These are phyloP conservation scores for Zoanthus gigantus DNA, from an alignment of 92 coral and sea anemone species.

Conservation along the genomic window DNA sequence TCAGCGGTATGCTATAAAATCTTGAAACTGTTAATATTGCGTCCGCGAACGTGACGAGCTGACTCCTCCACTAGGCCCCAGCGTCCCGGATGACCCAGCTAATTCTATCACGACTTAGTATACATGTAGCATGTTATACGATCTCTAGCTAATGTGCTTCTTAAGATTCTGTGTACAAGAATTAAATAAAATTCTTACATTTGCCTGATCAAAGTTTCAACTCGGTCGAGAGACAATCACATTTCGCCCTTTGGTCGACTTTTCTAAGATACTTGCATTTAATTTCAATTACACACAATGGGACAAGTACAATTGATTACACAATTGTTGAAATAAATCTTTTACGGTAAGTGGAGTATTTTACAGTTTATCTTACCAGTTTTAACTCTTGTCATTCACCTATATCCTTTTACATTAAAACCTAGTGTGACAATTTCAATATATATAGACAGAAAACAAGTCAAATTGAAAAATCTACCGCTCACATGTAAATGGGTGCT, in stretches of 20 bases:
- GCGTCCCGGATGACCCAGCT: no score
- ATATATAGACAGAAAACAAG: neutral
- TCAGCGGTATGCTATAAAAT: no score
- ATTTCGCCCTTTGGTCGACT: conserved; percentile 6
- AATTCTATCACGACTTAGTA: no score
- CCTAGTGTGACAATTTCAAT: neutral
- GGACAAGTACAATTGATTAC: neutral
- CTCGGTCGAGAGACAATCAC: neutral
- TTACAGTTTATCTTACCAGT: neutral
- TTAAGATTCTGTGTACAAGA: no score
- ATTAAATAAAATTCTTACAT: no score
- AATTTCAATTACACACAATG: neutral
- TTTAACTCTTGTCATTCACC: conserved; percentile 14
- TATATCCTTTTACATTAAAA: neutral
- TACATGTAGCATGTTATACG: no score
- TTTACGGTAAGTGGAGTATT: neutral
- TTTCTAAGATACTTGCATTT: neutral
- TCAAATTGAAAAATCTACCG: neutral
- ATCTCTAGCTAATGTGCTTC: no score
- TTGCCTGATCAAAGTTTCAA: no score
- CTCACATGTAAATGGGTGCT: neutral
- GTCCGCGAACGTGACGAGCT: no score
- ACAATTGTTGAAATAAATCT: neutral
- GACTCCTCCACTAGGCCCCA: no score
- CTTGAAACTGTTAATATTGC: no score